Percentiles rank a stretch among this genome's conserved stretches.
Conservation (phyloP, 2,113 vertebrate genomes). For the Zosterops lateralis region DNA sequence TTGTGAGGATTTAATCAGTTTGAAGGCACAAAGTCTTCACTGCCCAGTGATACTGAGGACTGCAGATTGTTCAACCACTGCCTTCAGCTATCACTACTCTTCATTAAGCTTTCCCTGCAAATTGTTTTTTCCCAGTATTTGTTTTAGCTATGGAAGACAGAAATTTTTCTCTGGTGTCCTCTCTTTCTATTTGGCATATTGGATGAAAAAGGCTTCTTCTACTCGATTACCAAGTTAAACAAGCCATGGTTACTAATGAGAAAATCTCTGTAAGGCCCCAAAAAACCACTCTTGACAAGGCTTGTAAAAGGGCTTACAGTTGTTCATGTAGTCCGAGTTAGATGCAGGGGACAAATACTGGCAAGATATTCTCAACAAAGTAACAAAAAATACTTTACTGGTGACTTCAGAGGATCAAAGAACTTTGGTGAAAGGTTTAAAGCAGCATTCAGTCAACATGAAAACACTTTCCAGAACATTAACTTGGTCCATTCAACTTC, state of each 20-base stretch:
- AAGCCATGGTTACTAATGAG: background rate
- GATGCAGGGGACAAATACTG: fast-evolving
- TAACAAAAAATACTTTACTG: background rate
- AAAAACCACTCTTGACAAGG: background rate
- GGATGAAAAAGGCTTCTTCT: background rate
- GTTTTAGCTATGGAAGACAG: background rate
- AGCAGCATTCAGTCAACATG: background rate
- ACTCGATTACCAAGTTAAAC: background rate
- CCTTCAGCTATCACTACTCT: background rate
- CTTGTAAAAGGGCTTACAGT: background rate
- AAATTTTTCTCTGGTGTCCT: background rate
- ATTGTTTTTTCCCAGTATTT: background rate
- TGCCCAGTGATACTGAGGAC: fast-evolving
- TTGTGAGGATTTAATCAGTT: background rate
- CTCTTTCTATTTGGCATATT: fast-evolving
- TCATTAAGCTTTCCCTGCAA: background rate
- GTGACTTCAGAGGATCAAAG: background rate
- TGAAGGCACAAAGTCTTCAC: background rate
- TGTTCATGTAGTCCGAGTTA: background rate
- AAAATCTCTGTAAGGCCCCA: background rate
- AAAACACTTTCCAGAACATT: background rate
- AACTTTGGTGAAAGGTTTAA: background rate
- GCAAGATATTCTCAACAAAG: background rate
- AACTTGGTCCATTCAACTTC: background rate
- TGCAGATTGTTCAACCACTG: background rate